Evolutionary conservation across 2,113 vertebrate species (phyloP).

Genomic region (Pelusios castaneus): DNA sequence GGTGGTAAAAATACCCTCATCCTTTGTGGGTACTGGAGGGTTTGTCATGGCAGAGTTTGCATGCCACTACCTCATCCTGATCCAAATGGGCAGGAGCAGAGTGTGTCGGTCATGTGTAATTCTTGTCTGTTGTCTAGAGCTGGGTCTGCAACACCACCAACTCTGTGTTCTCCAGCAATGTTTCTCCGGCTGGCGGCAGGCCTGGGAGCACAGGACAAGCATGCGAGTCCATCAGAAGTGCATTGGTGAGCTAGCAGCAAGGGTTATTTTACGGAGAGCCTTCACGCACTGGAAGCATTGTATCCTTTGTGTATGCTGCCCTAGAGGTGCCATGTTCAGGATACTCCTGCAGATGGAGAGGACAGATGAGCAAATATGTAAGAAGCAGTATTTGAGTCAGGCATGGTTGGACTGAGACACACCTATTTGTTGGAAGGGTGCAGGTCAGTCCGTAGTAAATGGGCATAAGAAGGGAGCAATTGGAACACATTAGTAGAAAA

Average conservation of each 20-base stretch:
- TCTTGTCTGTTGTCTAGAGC: conserved; percentile 54
- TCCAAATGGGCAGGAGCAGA: accelerated
- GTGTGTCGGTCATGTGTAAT: not conserved
- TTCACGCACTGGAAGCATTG: conserved; percentile 84
- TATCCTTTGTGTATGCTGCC: conserved; percentile 81
- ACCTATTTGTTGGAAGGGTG: not conserved
- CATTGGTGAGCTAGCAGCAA: conserved; percentile 65
- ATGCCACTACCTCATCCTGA: not conserved
- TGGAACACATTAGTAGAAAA: not conserved
- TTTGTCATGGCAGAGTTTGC: not conserved
- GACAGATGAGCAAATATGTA: not conserved
- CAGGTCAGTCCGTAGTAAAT: not conserved
- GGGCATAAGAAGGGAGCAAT: not conserved
- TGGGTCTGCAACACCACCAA: conserved; percentile 65
- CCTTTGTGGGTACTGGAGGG: not conserved
- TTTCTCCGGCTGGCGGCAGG: conserved; percentile 80
- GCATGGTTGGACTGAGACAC: not conserved
- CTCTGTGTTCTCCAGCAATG: conserved; percentile 29
- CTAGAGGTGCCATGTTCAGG: not conserved
- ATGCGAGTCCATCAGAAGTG: conserved; percentile 45
- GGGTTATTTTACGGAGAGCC: conserved; percentile 60
- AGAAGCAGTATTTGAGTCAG: accelerated
- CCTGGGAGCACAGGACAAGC: conserved; percentile 62
- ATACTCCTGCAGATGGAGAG: accelerated
- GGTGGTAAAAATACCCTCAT: not conserved